Base-by-base conservation (phyloP, 2,113 vertebrate species). In the Syngnathus scovelli region DNA sequence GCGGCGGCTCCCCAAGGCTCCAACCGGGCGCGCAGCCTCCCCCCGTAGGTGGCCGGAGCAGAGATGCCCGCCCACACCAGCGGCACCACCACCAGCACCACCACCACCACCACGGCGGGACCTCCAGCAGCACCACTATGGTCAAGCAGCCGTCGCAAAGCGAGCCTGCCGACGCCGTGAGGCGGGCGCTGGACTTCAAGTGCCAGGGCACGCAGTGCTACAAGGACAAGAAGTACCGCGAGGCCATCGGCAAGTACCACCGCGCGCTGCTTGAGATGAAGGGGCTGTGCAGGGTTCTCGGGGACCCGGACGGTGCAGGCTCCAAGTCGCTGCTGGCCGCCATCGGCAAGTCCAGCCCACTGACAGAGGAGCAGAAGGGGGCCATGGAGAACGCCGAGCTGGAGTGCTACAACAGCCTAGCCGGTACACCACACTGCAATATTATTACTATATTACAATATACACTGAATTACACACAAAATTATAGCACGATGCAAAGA, bases 211-310 rank as follows among this genome's bases (percentile, higher is more conserved):
- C 93, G 54, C 96, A 97, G 90, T 98, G 96, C 85, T 99, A 98
- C 93, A 96, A 97, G 89, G 96, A 98, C 79, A 98, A 98, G 91
- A 98, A 98, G 91, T 98, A 95, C 91, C 92, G 95, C 61, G 96
- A 98, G 83, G 96, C 96, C 87, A 99, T 99, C 71, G 96, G 96
- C 84, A 99, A 98, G 89, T 99, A 98, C 74, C 96, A 99, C 90
- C 93, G 96, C 72, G 96, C 96, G 59, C 80, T 99, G 84, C 91
- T 98, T 85, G 96, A 98, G 91, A 94, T 99, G 68, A 98, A 98
- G 88, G 95, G 94, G 68, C 88, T 98, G 86, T 93, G 88, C 82
- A 87, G 90, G 74, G 88, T 92, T 80, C 85, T 92, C 80, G 93
- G 92, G 69, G 95, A 93, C 41, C 89, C 89, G 70, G 88, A 91